These are phyloP conservation scores for Latheticus oryzae DNA, from an alignment of 2,888 invertebrate genomes.

Conservation along the genomic window DNA sequence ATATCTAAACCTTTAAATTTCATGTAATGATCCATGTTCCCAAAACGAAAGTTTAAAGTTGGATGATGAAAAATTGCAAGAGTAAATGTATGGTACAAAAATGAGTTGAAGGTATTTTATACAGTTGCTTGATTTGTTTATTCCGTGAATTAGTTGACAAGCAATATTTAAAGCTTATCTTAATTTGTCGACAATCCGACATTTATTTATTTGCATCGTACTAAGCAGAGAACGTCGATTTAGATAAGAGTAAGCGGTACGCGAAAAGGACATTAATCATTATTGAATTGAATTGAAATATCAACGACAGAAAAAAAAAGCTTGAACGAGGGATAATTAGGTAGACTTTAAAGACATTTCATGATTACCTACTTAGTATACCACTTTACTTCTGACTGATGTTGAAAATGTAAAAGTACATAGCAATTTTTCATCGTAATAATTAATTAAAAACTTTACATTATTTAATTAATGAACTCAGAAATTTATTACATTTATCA, in stretches of 20 bases:
- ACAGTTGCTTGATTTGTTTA: slow-evolving; percentile 46
- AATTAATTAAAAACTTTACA: slow-evolving; percentile 27
- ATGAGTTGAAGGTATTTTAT: slow-evolving; percentile 39
- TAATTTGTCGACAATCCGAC: slow-evolving; percentile 55
- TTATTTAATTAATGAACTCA: slow-evolving; percentile 52
- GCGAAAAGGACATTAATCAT: slow-evolving; percentile 32
- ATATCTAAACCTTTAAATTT: slow-evolving; percentile 53
- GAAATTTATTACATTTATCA: slow-evolving; percentile 55
- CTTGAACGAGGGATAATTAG: slow-evolving; percentile 12
- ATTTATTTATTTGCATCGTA: slow-evolving; percentile 49
- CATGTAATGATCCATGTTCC: slow-evolving; percentile 53
- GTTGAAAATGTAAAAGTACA: not conserved
- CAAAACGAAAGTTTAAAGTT: slow-evolving; percentile 44
- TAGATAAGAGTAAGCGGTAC: slow-evolving; percentile 41
- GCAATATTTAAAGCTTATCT: slow-evolving; percentile 58
- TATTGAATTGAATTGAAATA: slow-evolving; percentile 23
- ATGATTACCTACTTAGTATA: slow-evolving; percentile 3
- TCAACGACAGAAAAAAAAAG: slow-evolving; percentile 11
- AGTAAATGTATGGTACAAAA: slow-evolving; percentile 4
- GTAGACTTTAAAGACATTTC: not conserved
- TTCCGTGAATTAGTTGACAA: slow-evolving; percentile 52
- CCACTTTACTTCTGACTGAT: not conserved
- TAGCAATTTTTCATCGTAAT: slow-evolving; percentile 8
- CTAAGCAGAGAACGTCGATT: slow-evolving; percentile 15
- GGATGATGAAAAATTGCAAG: not conserved